Evolutionary conservation across 92 coral and sea anemone species (phyloP).

Genomic region (Epizoanthus stellaris): DNA sequence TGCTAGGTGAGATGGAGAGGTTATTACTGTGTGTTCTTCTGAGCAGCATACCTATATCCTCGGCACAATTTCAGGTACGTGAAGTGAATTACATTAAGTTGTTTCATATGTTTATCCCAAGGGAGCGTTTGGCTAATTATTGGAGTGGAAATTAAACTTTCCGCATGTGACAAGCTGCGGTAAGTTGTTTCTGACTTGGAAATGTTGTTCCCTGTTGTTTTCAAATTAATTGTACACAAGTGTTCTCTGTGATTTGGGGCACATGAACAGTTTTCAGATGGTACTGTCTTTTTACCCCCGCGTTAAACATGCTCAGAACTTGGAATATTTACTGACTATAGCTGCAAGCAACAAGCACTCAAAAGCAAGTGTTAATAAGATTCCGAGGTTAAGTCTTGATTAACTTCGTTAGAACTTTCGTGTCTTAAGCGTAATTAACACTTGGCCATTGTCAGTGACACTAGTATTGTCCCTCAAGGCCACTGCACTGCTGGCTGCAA

Average conservation of each 20-base stretch:
- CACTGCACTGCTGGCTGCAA: not conserved
- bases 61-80: constrained; percentile 30
- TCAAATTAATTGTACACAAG: constrained; percentile 7
- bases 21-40: constrained; percentile 7
- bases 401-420: constrained; percentile 5
- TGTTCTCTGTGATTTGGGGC: not conserved
- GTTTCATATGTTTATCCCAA: not conserved
- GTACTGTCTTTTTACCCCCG: no score
- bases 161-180: not conserved
- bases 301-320: not conserved
- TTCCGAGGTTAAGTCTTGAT: not conserved
- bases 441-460: constrained; percentile 6
- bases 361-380: not conserved
- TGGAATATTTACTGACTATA: not conserved
- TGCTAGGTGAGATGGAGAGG: constrained; percentile 15
- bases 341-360: not conserved
- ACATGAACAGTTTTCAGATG: no score
- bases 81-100: not conserved
- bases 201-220: constrained; percentile 15
- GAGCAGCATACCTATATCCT: not conserved
- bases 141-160: constrained; percentile 8
- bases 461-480: not conserved
- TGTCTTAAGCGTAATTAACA: constrained; percentile 24
- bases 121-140: not conserved
- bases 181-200: not conserved